These are phyloP conservation scores for Proctacanthus coquilletti DNA, from an alignment of 1,140 invertebrate genomes.

Conservation along the genomic window DNA sequence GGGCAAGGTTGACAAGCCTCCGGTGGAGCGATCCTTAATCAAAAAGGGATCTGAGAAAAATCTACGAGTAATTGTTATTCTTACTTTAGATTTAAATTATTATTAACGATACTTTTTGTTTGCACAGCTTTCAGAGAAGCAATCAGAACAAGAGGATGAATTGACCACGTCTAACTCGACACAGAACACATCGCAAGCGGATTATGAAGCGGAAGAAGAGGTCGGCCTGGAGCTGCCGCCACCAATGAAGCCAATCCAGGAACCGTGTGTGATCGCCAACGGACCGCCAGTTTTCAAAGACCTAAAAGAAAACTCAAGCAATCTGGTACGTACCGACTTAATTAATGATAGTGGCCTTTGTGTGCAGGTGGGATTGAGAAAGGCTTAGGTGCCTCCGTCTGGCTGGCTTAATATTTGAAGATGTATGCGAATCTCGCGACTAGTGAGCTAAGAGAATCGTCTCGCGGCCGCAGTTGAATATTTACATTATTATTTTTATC, in stretches of 20 bases:
- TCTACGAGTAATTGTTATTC: slow-evolving; percentile 45
- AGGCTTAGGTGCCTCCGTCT: too few species aligned
- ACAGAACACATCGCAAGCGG: slow-evolving; percentile 18
- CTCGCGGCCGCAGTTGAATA: too few species aligned
- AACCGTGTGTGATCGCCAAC: slow-evolving; percentile 35
- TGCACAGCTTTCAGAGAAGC: slow-evolving; percentile 19
- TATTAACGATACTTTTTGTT: slow-evolving; percentile 5
- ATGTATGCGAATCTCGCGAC: too few species aligned
- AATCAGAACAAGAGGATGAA: slow-evolving; percentile 19
- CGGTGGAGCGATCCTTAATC: slow-evolving; percentile 38
- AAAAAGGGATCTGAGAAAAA: slow-evolving; percentile 66
- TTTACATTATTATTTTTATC: too few species aligned
- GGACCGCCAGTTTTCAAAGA: slow-evolving; percentile 37
- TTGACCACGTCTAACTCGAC: slow-evolving; percentile 11
- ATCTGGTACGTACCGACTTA: slow-evolving; percentile 37
- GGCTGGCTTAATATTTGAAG: too few species aligned
- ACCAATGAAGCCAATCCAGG: slow-evolving; percentile 88
- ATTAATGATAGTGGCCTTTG: too few species aligned
- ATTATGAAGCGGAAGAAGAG: slow-evolving; percentile 54
- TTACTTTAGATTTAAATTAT: background rate
- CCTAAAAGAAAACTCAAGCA: slow-evolving; percentile 45
- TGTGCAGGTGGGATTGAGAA: too few species aligned
- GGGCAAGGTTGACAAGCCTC: slow-evolving; percentile 67
- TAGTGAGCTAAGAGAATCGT: too few species aligned
- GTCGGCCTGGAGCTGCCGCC: slow-evolving; percentile 77